These are phyloP conservation scores for Bellardia pandia DNA, from an alignment of 2,888 invertebrate genomes.

Conservation along the genomic window DNA sequence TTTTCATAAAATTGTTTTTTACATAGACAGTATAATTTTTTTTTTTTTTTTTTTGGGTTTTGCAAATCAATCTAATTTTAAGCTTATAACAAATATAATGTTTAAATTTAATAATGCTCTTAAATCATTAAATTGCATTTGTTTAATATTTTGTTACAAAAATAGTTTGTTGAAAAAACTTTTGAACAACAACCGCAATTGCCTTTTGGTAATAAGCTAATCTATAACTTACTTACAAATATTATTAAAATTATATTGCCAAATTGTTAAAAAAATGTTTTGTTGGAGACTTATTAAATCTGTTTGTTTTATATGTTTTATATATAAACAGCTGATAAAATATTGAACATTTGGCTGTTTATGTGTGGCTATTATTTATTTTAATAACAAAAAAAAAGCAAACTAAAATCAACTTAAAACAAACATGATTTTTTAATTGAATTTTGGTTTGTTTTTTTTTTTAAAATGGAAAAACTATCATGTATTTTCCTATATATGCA, in stretches of 20 bases:
- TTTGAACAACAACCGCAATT: constrained; percentile 34
- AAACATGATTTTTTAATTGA: constrained; percentile 61
- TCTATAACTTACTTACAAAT: constrained; percentile 25
- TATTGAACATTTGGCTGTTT: constrained; percentile 5
- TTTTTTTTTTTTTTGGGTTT: too few species aligned
- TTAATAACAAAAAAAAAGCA: not conserved
- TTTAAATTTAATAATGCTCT: constrained; percentile 14
- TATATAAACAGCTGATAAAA: constrained; percentile 34
- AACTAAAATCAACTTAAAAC: constrained; percentile 44
- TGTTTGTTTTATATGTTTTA: constrained; percentile 11
- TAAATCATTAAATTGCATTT: constrained; percentile 32
- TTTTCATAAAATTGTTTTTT: not conserved
- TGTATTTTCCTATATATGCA: not conserved
- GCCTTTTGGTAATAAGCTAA: constrained; percentile 29
- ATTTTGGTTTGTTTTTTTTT: constrained; percentile 5
- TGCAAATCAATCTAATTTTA: constrained; percentile 57
- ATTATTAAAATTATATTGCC: constrained; percentile 17
- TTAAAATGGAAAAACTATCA: not conserved
- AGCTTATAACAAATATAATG: constrained; percentile 43
- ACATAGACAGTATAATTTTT: not conserved
- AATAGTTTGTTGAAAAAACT: constrained; percentile 31
- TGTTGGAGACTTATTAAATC: constrained; percentile 22
- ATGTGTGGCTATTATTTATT: constrained; percentile 46
- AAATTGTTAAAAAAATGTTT: constrained; percentile 44
- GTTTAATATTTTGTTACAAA: not conserved